phyloP scores from a whole-genome alignment of 2,113 vertebrate genomes.

The Felis catus region F.catus_Fca126_mat1.0 CM031415.1:155677001-155677500 shows the following conservation, averaged over 20 bases:
- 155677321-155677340: background rate
- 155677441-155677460: background rate
- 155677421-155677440: background rate
- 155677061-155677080: background rate
- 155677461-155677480: background rate
- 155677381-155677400: background rate
- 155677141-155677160: background rate
- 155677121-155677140: background rate
- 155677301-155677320: background rate
- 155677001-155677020: background rate
- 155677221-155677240: background rate
- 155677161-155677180: background rate
- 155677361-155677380: background rate
- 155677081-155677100: background rate
- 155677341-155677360: background rate
- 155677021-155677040: background rate
- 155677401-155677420: background rate
- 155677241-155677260: fast-evolving
- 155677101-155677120: background rate
- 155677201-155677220: background rate
- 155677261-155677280: fast-evolving
- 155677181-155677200: background rate
- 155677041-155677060: background rate
- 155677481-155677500: background rate
- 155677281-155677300: background rate